phyloP scores from a whole-genome alignment of 1,140 invertebrate species.

The Cataglyphis hispanica region DNA sequence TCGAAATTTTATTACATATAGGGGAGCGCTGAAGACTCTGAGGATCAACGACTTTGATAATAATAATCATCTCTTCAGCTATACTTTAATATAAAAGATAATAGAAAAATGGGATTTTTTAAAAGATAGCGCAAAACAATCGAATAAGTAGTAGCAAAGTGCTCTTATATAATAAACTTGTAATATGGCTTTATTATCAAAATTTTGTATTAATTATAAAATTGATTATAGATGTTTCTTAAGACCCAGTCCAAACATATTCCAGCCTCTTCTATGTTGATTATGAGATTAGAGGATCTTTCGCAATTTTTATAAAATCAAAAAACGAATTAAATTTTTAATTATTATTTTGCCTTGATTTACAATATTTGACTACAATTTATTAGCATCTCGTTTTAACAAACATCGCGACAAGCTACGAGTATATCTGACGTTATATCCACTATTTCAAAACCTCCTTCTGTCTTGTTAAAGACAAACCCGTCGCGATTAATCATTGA shows the following conservation, averaged over 20 bases:
- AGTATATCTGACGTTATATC: too few relatives aligned
- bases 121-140: slow-evolving; percentile 3
- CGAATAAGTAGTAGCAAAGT: not conserved
- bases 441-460: not conserved
- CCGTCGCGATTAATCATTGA: not conserved
- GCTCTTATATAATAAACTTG: not conserved
- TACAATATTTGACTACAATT: not conserved
- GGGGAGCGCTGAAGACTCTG: not conserved
- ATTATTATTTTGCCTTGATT: not conserved
- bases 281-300: not conserved
- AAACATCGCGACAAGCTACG: not conserved
- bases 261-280: not conserved
- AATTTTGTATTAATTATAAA: not conserved
- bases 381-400: not conserved
- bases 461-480: not conserved
- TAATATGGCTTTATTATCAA: not conserved
- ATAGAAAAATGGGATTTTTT: not conserved
- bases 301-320: not conserved
- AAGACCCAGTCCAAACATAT: too few relatives aligned
- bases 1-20: slow-evolving; percentile 20
- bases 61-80: not conserved
- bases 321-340: not conserved
- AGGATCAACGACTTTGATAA: not conserved
- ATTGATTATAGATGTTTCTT: not conserved
- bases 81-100: not conserved